phyloP scores from a whole-genome alignment of 2,113 vertebrate genomes.

The Pelodiscus sinensis region DNA sequence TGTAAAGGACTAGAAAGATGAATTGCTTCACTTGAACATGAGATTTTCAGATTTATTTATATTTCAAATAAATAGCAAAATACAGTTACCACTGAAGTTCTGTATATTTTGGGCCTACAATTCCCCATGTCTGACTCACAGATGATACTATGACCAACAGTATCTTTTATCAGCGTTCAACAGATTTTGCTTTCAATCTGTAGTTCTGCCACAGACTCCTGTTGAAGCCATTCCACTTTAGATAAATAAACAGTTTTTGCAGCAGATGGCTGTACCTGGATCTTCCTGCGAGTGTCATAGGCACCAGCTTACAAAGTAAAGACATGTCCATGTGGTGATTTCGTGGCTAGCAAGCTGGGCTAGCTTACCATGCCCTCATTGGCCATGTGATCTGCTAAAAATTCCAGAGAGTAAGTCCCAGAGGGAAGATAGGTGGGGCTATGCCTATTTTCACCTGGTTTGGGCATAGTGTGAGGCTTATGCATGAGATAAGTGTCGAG shows the following conservation, averaged over 20 bases:
- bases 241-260: neutral
- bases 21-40: neutral
- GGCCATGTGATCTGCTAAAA: neutral
- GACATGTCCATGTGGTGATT: neutral
- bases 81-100: neutral
- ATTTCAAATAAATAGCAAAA: neutral
- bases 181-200: neutral
- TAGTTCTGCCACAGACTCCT: neutral
- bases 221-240: neutral
- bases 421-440: neutral
- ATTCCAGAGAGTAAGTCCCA: neutral
- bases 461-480: neutral
- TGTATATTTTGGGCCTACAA: neutral
- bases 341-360: neutral
- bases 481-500: neutral
- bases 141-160: neutral
- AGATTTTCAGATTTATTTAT: neutral
- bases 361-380: neutral
- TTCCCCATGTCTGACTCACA: neutral
- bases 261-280: neutral
- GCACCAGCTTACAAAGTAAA: neutral
- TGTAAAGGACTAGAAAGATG: neutral
- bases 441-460: neutral
- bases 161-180: neutral
- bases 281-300: neutral